These are phyloP conservation scores for Trachymyrmex cornetzi DNA, from an alignment of 1,140 invertebrate species.

Conservation along the genomic window DNA sequence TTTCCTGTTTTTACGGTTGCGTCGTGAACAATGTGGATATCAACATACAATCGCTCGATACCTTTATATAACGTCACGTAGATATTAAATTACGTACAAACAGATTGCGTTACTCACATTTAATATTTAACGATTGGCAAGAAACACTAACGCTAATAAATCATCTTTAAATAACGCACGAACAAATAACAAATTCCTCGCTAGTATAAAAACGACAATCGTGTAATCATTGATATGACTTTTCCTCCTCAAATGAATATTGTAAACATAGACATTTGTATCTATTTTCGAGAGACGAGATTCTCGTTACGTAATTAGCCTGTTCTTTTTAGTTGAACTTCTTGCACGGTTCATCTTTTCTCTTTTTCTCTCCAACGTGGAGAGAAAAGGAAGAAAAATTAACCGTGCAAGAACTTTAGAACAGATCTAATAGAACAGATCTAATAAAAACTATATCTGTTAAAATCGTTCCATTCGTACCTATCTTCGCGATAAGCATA, in stretches of 20 bases:
- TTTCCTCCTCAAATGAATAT: background rate
- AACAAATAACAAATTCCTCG: background rate
- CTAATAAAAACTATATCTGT: background rate
- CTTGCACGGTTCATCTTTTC: too few relatives aligned
- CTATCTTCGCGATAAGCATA: background rate
- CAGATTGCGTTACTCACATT: slow-evolving; percentile 24
- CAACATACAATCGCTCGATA: background rate
- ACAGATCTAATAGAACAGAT: background rate
- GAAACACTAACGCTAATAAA: slow-evolving; percentile 31
- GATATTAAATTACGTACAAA: slow-evolving; percentile 26
- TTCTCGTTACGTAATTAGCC: background rate
- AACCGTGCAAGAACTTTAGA: too few relatives aligned
- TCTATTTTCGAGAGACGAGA: background rate
- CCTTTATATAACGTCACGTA: background rate
- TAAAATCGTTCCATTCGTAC: background rate
- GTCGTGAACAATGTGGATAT: slow-evolving; percentile 6
- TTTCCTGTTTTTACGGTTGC: background rate
- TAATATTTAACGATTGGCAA: background rate
- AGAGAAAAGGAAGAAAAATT: too few relatives aligned
- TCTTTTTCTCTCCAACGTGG: too few relatives aligned
- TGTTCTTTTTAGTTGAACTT: too few relatives aligned
- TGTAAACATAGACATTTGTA: background rate
- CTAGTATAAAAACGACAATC: slow-evolving; percentile 46
- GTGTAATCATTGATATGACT: slow-evolving; percentile 23
- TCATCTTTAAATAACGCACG: background rate